These are phyloP conservation scores for Notothenia rossii DNA, from an alignment of 2,113 vertebrate genomes.

Conservation along the genomic window DNA sequence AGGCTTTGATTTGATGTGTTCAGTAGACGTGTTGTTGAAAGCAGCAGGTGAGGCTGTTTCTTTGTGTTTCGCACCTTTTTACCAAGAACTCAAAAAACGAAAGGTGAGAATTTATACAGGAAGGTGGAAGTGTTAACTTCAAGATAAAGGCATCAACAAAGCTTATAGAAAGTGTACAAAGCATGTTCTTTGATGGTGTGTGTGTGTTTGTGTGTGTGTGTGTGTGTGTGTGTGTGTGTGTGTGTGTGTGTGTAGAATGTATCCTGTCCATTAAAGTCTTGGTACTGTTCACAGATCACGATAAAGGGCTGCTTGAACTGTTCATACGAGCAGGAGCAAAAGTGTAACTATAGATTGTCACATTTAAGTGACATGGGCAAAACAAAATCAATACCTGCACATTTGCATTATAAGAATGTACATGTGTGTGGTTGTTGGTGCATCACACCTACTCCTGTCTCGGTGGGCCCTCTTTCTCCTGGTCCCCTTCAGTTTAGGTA, in stretches of 20 bases:
- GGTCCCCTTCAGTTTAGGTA: slow-evolving; percentile 44
- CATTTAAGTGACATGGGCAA: too few species aligned
- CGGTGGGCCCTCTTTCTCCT: slow-evolving; percentile 19
- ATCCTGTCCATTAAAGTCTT: neutral
- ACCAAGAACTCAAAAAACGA: slow-evolving; percentile 31
- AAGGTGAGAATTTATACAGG: slow-evolving; percentile 42
- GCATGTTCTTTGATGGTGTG: too few species aligned
- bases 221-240: neutral
- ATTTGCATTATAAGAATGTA: too few species aligned
- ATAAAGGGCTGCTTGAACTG: neutral
- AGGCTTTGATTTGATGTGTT: slow-evolving; percentile 87
- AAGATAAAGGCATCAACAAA: neutral
- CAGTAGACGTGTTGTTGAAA: slow-evolving; percentile 47
- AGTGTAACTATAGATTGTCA: neutral
- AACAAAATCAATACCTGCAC: too few species aligned
- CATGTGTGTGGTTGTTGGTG: neutral
- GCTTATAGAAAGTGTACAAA: neutral
- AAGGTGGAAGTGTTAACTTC: slow-evolving; percentile 18
- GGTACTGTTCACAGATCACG: neutral
- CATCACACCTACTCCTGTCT: neutral
- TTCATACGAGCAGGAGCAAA: slow-evolving; percentile 3
- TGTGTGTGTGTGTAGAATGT: neutral
- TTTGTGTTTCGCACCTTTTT: slow-evolving; percentile 42
- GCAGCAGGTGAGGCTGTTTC: slow-evolving; percentile 30
- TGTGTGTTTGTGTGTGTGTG: too few species aligned